These are phyloP conservation scores for Cyprinodon brontotheroides DNA, from an alignment of 2,113 vertebrate genomes.

Conservation along the genomic window DNA sequence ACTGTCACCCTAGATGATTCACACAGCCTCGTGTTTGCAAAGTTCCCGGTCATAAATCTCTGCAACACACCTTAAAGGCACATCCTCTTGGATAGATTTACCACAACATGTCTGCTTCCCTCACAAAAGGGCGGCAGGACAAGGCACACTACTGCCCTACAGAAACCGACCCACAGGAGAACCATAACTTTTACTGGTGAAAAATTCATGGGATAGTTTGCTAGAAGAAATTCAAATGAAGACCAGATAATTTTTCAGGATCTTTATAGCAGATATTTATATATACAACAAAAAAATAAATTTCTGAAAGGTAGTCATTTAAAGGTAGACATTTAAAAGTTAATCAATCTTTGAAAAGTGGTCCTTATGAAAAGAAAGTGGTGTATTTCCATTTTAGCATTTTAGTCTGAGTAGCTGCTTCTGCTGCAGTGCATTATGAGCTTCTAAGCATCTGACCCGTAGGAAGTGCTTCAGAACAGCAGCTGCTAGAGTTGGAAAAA, in stretches of 20 bases:
- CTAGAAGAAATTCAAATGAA: neutral
- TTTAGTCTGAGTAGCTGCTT: no score
- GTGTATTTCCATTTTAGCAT: no score
- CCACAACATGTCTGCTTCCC: constrained; percentile 45
- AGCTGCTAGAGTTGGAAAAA: no score
- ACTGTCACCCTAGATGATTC: constrained; percentile 74
- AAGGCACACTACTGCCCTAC: constrained; percentile 42
- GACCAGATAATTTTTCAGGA: no score
- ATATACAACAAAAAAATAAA: neutral
- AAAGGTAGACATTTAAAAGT: no score
- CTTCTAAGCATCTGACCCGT: no score
- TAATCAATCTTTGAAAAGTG: no score
- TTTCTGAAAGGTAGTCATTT: no score
- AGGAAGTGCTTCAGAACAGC: no score
- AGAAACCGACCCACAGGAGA: constrained; percentile 18
- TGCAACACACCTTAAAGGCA: constrained; percentile 69
- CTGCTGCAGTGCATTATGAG: no score
- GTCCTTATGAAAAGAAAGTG: no score
- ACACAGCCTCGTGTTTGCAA: constrained; percentile 70
- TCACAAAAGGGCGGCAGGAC: constrained; percentile 36
- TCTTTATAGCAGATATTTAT: neutral
- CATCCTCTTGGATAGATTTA: constrained; percentile 66
- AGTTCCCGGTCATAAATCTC: constrained; percentile 77
- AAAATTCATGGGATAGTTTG: constrained; percentile 32
- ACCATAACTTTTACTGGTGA: constrained; percentile 24